Base-by-base conservation (phyloP, 2,888 invertebrate genomes). In the Catocala nupta region DNA sequence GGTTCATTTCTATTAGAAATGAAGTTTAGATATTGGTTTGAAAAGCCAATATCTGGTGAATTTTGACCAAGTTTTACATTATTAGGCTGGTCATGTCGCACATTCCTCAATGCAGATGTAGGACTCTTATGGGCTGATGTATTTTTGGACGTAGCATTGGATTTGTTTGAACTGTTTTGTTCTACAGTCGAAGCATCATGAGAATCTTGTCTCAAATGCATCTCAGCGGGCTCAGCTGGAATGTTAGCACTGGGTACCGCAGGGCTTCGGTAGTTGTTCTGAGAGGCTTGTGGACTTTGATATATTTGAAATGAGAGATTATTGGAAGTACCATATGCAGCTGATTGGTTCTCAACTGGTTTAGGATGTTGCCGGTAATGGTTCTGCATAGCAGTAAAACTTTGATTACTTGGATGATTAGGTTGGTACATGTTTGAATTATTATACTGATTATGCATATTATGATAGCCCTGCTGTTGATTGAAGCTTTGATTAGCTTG, bases 1-100 rank as follows among this genome's bases (percentile, higher is more conserved):
- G 94, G 94, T 80, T 94, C 94, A 79, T 94, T 94, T 77, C 94
- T 89, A 73, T 92, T 91, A 6, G 94, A 89, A 76, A 92, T 94
- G 75, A 92, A 94, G 77, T 92, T 94, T 45, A 91, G 89, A 73
- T 90, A 94, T 71, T 94, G 94, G 72, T 93, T 93, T 5, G 94
- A 94, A 72, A 93, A 94, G 51, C 94, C 94, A 60, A 92, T 85
- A 55, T 93, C 94, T 48, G 92, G 87, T n/a, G 93, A 86, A 69
- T 92, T 88, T 70, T 90, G 90, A 10, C 89, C 86, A 51, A 87
- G 70, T 81, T 93, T 94, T 0, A 86, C 80, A 77, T 86, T 90
- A 77, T 86, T 90, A 4, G 92, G 90, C 68, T 93, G 94, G 51
- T 94, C 94, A 73, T 94, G 94, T 60, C 94, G 86, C 0, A 94